These are phyloP conservation scores for Urocynchramus pylzowi DNA, from an alignment of 2,113 vertebrate species.

Conservation along the genomic window DNA sequence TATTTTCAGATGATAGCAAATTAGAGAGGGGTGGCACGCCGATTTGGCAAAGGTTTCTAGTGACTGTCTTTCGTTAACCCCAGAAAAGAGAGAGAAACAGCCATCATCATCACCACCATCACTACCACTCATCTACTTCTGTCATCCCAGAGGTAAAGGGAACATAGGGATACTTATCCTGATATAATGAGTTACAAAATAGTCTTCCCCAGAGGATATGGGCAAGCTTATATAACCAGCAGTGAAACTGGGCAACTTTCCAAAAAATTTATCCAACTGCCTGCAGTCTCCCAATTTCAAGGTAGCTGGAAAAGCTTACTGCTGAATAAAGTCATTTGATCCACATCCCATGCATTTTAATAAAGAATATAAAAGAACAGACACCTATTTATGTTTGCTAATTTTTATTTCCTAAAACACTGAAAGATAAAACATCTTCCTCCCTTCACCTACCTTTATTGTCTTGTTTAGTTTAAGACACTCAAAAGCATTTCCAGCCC, in stretches of 20 bases:
- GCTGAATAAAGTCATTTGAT: background rate
- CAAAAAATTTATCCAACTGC: background rate
- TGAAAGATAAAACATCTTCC: background rate
- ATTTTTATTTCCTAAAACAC: slow-evolving; percentile 14
- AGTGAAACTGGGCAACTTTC: slow-evolving; percentile 18
- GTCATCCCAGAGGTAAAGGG: background rate
- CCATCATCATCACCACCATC: background rate
- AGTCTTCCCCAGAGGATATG: background rate
- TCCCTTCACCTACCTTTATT: background rate
- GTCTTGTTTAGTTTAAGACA: background rate
- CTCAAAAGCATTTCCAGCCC: background rate
- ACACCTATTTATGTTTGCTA: slow-evolving; percentile 18
- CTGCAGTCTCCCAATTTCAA: slow-evolving; percentile 43
- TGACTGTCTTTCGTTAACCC: background rate
- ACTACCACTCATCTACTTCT: background rate
- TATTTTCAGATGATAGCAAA: background rate
- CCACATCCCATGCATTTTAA: slow-evolving; percentile 7
- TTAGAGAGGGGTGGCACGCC: background rate
- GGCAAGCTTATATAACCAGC: slow-evolving; percentile 19
- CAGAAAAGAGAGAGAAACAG: background rate
- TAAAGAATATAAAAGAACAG: slow-evolving; percentile 12
- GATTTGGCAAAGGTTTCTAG: background rate
- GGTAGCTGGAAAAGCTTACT: slow-evolving; percentile 28
- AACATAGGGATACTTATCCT: background rate
- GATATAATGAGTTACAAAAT: background rate